Evolutionary conservation across 2,797 vertebrate species (phyloP), one percentile per base, ranked within the genome.

Genomic region (Odontamblyopus lacepedii): DNA sequence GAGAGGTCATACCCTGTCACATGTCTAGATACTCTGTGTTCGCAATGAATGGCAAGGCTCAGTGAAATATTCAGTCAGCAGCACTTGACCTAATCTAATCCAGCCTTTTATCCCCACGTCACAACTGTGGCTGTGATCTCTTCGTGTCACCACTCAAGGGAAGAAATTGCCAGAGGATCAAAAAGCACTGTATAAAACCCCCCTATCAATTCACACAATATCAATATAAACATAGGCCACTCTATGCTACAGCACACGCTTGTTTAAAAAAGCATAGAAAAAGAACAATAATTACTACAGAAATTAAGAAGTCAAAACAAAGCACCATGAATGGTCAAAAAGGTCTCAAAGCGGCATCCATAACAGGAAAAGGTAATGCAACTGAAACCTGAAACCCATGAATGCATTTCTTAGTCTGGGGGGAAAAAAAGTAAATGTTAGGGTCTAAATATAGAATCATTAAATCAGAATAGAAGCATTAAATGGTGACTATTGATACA

Each of bases 31-130:
- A 74, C 69, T 15, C 69, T 9, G 63, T 76, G 67, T 81, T 79
- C 76, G 76, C 73, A 80, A 82, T 72, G 67, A 84, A 65, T 80
- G 78, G 75, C 73, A 79, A 74, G 84, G 79, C 79, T 83, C 64
- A 75, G 77, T 83, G 81, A 89, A 88, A 85, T 77, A 83, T 86
- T 87, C 81, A 78, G 77, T 78, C 67, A 68, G 73, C 69, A 51
- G 26, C 78, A 78, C 76, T 80, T 86, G 85, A 87, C 87, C 83
- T 82, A 64, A 23, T 79, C 62, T 71, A 73, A 66, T 75, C 74
- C 72, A 65, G 82, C 79, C 71, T 87, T 83, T 89, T 77, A 85
- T 85, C 73, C 80, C 44, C 26, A 60, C 76, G 85, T 83, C 82
- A 89, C 76, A 78, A 71, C 81, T 69, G 67, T 71, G 74, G 63